Evolutionary conservation across 2,797 vertebrate species (phyloP).

Genomic region (Micrastur ruficollis): DNA sequence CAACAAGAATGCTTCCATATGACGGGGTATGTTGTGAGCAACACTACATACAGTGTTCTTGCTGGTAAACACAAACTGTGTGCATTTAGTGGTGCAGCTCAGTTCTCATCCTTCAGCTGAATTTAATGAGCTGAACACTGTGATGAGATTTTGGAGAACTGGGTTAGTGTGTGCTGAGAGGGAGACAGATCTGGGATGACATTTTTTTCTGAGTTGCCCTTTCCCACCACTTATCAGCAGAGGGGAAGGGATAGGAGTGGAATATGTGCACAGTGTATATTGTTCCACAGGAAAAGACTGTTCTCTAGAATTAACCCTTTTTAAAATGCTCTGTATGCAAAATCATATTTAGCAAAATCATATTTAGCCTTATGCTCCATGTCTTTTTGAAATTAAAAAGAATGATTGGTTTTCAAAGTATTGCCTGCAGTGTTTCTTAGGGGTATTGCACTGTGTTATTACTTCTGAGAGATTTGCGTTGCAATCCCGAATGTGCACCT

Average conservation of each 20-base stretch:
- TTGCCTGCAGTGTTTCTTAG: not conserved
- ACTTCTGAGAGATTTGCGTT: not conserved
- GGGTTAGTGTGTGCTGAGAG: constrained; percentile 57
- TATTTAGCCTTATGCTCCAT: not conserved
- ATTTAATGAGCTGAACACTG: constrained; percentile 67
- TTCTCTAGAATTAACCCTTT: constrained; percentile 3
- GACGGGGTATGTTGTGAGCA: constrained; percentile 44
- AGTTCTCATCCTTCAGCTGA: constrained; percentile 60
- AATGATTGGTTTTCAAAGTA: not conserved
- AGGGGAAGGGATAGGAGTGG: constrained; percentile 13
- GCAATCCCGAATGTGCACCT: not conserved
- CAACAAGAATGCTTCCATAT: constrained; percentile 57
- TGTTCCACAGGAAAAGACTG: constrained; percentile 47
- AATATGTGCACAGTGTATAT: constrained; percentile 34
- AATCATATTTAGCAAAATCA: not conserved
- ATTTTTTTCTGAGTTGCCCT: constrained; percentile 66
- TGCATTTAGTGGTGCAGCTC: constrained; percentile 34
- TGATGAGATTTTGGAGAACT: constrained; percentile 58
- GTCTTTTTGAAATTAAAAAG: not conserved
- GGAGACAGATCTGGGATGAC: constrained; percentile 54
- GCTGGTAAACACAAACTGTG: constrained; percentile 66
- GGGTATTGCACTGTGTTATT: not conserved
- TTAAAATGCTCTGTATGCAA: not conserved
- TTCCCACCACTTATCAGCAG: constrained; percentile 69
- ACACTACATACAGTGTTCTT: constrained; percentile 69